Conservation (phyloP, 2,888 invertebrate species). For the Tachina grossa region DNA sequence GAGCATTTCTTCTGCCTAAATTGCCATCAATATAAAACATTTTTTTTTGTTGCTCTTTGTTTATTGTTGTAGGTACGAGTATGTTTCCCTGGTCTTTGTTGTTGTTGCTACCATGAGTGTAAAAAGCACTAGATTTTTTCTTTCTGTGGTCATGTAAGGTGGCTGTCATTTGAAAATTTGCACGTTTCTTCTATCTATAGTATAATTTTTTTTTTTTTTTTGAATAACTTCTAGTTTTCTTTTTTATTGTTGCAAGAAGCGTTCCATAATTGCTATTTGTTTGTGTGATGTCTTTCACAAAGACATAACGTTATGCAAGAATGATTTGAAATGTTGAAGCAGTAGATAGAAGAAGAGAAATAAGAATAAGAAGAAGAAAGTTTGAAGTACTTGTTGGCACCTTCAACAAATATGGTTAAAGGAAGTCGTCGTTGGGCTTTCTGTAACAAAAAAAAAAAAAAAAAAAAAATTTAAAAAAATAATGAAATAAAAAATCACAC, state of each 20-base stretch:
- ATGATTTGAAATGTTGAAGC: slow-evolving; percentile 46
- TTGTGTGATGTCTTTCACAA: slow-evolving; percentile 35
- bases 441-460: slow-evolving; percentile 44
- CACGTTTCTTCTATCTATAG: slow-evolving; percentile 61
- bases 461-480: no score
- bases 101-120: slow-evolving; percentile 4
- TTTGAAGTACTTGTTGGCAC: slow-evolving; percentile 65
- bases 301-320: slow-evolving; percentile 59
- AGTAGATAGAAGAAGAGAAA: slow-evolving; percentile 20
- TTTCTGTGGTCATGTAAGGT: slow-evolving; percentile 65
- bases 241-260: slow-evolving; percentile 10
- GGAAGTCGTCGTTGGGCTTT: slow-evolving; percentile 68
- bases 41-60: not conserved
- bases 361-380: slow-evolving; percentile 42
- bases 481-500: slow-evolving; percentile 51
- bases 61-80: no score
- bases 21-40: not conserved
- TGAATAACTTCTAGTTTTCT: slow-evolving; percentile 5
- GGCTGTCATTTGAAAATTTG: slow-evolving; percentile 66
- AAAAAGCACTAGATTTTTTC: not conserved
- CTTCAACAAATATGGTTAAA: slow-evolving; percentile 68
- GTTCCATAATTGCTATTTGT: slow-evolving; percentile 22
- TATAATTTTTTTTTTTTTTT: not conserved
- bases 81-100: not conserved
- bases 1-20: slow-evolving; percentile 1